Conservation (phyloP, 2,797 vertebrate genomes). For the Ctenochaetus hawaiiensis region DNA sequence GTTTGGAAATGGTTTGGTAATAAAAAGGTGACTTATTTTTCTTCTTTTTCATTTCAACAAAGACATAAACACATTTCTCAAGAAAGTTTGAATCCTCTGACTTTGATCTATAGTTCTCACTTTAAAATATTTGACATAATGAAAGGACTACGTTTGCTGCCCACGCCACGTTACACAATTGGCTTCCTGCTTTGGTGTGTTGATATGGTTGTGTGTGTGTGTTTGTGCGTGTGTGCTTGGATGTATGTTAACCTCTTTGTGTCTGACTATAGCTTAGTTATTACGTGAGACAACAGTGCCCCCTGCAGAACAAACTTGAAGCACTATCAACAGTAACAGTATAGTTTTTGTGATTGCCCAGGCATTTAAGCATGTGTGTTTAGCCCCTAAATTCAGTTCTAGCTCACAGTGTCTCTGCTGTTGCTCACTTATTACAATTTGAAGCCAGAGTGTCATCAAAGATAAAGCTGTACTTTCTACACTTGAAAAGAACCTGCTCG, state of each 20-base stretch:
- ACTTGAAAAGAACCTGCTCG: slow-evolving; percentile 9
- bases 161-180: slow-evolving; percentile 43
- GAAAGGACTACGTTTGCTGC: slow-evolving; percentile 46
- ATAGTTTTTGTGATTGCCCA: neutral
- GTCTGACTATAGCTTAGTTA: slow-evolving; percentile 1
- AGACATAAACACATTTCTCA: slow-evolving; percentile 33
- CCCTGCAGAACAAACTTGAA: slow-evolving; percentile 52
- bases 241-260: neutral
- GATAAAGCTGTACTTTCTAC: slow-evolving; percentile 9
- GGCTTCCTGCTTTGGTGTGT: slow-evolving; percentile 22
- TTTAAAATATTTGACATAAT: slow-evolving; percentile 54
- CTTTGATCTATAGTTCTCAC: slow-evolving; percentile 53
- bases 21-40: neutral
- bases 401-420: slow-evolving; percentile 20
- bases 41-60: slow-evolving; percentile 17
- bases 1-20: slow-evolving; percentile 11
- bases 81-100: slow-evolving; percentile 39
- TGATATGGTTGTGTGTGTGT: slow-evolving; percentile 3
- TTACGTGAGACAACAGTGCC: slow-evolving; percentile 64
- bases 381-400: slow-evolving; percentile 5
- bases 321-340: neutral
- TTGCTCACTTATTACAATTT: slow-evolving; percentile 11
- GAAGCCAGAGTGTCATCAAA: slow-evolving; percentile 28
- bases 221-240: neutral
- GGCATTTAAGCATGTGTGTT: neutral